phyloP scores from a whole-genome alignment of 2,888 invertebrate genomes.

The Seladonia tumulorum region DNA sequence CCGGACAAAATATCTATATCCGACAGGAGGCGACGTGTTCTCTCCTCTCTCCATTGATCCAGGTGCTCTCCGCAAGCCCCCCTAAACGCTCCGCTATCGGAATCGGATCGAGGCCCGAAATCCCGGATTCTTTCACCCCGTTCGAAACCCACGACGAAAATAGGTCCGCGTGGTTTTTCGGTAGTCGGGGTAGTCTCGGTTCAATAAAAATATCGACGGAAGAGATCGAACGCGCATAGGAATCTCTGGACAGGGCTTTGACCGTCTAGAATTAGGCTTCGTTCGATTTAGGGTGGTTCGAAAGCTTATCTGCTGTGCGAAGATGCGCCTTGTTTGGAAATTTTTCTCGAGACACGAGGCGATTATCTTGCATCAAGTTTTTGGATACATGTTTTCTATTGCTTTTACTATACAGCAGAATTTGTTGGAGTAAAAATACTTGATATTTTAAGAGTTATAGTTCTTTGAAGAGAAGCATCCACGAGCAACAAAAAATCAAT shows the following conservation, averaged over 20 bases:
- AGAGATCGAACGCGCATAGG: background rate
- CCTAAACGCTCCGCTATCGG: slow-evolving; percentile 17
- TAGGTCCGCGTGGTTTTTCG: background rate
- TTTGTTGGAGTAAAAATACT: no score
- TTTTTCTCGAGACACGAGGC: no score
- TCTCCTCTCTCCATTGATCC: slow-evolving; percentile 39
- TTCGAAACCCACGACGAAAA: background rate
- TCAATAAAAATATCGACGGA: background rate
- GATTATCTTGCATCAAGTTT: no score
- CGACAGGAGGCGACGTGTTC: slow-evolving; percentile 23
- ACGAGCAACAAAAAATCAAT: no score
- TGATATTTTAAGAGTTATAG: no score
- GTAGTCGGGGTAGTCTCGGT: background rate
- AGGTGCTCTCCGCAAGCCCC: slow-evolving; percentile 37
- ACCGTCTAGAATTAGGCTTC: background rate
- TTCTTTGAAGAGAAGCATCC: no score
- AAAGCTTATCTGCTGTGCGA: background rate
- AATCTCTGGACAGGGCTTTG: background rate
- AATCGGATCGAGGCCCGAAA: slow-evolving; percentile 29
- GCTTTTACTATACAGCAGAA: no score
- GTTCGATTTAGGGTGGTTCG: background rate
- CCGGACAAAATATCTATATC: slow-evolving; percentile 68
- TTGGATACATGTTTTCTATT: no score
- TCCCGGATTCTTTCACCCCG: slow-evolving; percentile 14
- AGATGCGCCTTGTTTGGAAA: no score